phyloP scores from a whole-genome alignment of 53 echinoderm and acorn worm species.

The Temnopleurus reevesii region DNA sequence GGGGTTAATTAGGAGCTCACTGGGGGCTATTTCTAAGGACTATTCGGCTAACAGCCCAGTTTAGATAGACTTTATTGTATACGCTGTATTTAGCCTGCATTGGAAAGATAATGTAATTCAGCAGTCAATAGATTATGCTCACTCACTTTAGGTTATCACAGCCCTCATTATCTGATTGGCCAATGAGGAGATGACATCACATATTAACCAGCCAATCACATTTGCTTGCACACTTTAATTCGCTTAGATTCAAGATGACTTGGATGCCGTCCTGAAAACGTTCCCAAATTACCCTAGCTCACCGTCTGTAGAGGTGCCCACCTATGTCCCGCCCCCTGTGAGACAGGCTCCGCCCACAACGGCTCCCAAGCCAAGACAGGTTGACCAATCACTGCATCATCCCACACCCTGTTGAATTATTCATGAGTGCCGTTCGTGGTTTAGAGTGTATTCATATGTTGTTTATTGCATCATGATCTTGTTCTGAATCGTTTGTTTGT shows the following conservation, averaged over 20 bases:
- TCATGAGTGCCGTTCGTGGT: slow-evolving; percentile 51
- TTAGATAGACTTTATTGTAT: too few species aligned
- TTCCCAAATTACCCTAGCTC: slow-evolving; percentile 57
- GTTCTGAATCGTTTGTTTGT: too few species aligned
- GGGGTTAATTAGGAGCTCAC: too few species aligned
- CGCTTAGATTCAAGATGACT: slow-evolving; percentile 42
- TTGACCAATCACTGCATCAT: slow-evolving; percentile 54
- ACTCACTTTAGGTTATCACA: too few species aligned
- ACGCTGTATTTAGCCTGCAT: too few species aligned
- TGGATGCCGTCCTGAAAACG: slow-evolving; percentile 50
- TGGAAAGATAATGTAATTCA: too few species aligned
- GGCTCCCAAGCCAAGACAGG: slow-evolving; percentile 56
- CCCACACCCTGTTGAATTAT: slow-evolving; percentile 36
- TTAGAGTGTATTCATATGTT: too few species aligned
- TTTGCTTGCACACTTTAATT: slow-evolving; percentile 38
- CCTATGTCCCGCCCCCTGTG: slow-evolving; percentile 50
- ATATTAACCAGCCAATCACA: slow-evolving; percentile 47
- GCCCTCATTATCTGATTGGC: not conserved
- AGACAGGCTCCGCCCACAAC: slow-evolving; percentile 23
- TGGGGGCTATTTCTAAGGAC: too few species aligned
- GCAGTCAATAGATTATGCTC: too few species aligned
- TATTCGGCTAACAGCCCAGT: too few species aligned
- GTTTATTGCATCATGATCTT: too few species aligned
- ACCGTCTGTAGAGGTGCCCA: slow-evolving; percentile 34
- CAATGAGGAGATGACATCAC: slow-evolving; percentile 28